Evolutionary conservation across 2,888 invertebrate genomes (phyloP), one percentile per base, ranked within the genome.

Genomic region (Smittia sp.): DNA sequence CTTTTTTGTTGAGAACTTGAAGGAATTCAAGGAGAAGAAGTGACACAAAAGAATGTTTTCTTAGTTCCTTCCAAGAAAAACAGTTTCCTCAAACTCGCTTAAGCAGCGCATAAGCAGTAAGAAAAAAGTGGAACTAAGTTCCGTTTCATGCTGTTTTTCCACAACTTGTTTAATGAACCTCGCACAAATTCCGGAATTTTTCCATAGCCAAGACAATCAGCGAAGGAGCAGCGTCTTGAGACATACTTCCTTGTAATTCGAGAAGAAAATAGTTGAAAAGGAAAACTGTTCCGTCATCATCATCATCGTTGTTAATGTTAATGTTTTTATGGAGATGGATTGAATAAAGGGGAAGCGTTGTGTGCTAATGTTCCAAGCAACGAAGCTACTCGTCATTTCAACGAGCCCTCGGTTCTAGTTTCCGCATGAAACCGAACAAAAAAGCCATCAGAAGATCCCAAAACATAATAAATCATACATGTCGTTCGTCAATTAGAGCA

Each of bases 401-500:
- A 32, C 9, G 32, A 32, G 9, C 32, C 9, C 32, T 32, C 9
- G 3, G 3, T 32, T 32, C 32, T 32, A 32, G 3, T 9, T 32
- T 9, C 32, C 32, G 32, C 32, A 32, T 32, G 32, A 18, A 63
- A 13, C 15, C 24, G 11, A n/a, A 63, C 24, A 63, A n/a, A 22
- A 63, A 63, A 63, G 13, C 27, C 27, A 27, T 63, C 24, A 63
- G n/a, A 63, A 13, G 27, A 63, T 27, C 27, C 18, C 63, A 46
- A 63, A 63, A 63, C 27, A 63, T 63, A 24, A 63, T 63, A 63
- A 63, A 63, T 63, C 63, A 63, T 63, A 27, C 27, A 63, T 27
- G 63, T 63, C 63, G 15, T 24, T 63, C 22, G 63, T 63, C 63
- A 63, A 63, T 63, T 63, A 63, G 63, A 63, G 63, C 63, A 63